These are phyloP conservation scores for Bombus breviceps DNA, from an alignment of 1,140 invertebrate species.

Conservation along the genomic window DNA sequence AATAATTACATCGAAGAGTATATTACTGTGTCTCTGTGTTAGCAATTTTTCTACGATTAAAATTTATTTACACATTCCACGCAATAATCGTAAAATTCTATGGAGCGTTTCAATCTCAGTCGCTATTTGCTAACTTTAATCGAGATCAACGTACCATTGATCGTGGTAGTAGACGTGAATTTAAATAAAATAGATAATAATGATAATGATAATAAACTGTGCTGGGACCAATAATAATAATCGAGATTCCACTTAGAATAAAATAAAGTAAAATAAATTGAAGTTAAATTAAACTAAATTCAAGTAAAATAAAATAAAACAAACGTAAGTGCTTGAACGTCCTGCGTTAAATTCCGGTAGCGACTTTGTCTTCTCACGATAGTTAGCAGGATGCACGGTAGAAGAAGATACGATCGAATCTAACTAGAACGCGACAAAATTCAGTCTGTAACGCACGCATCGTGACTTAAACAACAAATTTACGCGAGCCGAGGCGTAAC, in stretches of 20 bases:
- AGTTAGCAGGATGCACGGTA: not conserved
- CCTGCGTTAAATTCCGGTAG: not conserved
- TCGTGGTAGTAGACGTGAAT: too few relatives aligned
- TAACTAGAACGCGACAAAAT: conserved; percentile 28
- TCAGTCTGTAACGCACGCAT: not conserved
- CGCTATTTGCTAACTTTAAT: not conserved
- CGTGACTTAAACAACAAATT: conserved; percentile 55
- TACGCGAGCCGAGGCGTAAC: conserved; percentile 47
- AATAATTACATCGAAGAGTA: not conserved
- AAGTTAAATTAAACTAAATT: not conserved
- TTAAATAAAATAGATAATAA: too few relatives aligned
- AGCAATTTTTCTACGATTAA: not conserved
- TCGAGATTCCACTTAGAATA: too few relatives aligned
- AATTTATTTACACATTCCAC: not conserved
- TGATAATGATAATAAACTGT: too few relatives aligned
- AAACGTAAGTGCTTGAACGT: too few relatives aligned
- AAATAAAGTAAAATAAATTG: not conserved
- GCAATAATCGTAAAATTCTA: not conserved
- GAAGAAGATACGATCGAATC: not conserved
- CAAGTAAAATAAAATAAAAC: too few relatives aligned
- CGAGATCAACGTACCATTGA: not conserved
- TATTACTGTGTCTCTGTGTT: not conserved
- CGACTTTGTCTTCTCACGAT: not conserved
- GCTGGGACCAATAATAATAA: too few relatives aligned
- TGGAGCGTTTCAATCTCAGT: not conserved